Evolutionary conservation across 2,888 invertebrate species (phyloP).

Genomic region (Aleiodes alternator): DNA sequence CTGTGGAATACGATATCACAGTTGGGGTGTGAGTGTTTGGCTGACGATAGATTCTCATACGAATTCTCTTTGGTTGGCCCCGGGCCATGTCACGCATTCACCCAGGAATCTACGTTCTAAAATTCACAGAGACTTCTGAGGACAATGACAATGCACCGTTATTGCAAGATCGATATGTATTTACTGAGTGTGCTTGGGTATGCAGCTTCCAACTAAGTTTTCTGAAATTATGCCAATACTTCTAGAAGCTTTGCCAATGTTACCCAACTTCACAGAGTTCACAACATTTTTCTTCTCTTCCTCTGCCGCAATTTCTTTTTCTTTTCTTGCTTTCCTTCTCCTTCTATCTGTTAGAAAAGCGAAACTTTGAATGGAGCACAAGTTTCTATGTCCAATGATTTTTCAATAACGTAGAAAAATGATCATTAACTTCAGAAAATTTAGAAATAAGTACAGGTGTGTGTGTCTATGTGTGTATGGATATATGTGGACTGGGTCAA

Average conservation of each 20-base stretch:
- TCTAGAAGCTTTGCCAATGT: constrained; percentile 32
- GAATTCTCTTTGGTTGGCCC: constrained; percentile 59
- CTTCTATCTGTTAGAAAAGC: background rate
- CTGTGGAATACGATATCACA: constrained; percentile 40
- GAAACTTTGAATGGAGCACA: background rate
- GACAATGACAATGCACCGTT: constrained; percentile 17
- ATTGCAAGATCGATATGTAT: constrained; percentile 33
- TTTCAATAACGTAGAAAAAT: constrained; percentile 31
- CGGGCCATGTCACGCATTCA: constrained; percentile 62
- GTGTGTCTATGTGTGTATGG: background rate
- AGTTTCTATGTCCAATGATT: constrained; percentile 22
- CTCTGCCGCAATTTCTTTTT: no score
- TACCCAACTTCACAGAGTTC: constrained; percentile 6
- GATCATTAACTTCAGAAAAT: constrained; percentile 5
- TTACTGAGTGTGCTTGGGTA: constrained; percentile 39
- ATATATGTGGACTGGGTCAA: constrained; percentile 16
- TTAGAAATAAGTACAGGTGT: constrained; percentile 2
- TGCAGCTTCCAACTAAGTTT: constrained; percentile 31
- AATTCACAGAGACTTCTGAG: constrained; percentile 23
- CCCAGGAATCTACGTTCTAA: constrained; percentile 63
- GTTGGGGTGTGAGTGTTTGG: constrained; percentile 24
- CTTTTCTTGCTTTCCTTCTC: background rate
- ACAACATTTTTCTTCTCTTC: constrained; percentile 7
- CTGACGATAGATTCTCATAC: constrained; percentile 38
- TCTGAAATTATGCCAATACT: constrained; percentile 43